These are phyloP conservation scores for Verasper variegatus DNA, from an alignment of 2,113 vertebrate genomes.

Conservation along the genomic window DNA sequence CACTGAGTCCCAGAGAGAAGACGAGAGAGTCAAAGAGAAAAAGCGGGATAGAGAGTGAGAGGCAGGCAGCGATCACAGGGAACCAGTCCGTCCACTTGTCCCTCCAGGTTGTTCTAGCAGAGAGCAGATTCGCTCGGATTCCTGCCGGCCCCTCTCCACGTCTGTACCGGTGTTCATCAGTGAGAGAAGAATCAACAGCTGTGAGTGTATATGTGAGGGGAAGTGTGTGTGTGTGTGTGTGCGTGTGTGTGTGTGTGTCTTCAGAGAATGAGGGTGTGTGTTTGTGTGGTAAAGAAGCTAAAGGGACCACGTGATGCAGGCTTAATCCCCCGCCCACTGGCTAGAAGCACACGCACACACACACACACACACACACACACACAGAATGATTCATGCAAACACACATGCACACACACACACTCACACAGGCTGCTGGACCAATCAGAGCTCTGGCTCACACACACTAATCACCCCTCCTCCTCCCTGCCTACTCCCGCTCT, in stretches of 20 bases:
- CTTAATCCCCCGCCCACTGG: constrained; percentile 78
- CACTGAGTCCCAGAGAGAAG: constrained; percentile 38
- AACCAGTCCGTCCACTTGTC: constrained; percentile 53
- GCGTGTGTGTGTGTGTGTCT: constrained; percentile 39
- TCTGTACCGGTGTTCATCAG: constrained; percentile 28
- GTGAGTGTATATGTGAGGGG: constrained; percentile 7
- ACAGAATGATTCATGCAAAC: constrained; percentile 26
- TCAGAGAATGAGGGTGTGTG: constrained; percentile 60
- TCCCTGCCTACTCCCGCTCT: constrained; percentile 33
- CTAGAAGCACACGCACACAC: constrained; percentile 29
- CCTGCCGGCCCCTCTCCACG: constrained; percentile 34
- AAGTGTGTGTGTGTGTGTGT: constrained; percentile 36
- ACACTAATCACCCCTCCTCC: constrained; percentile 61
- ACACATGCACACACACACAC: constrained; percentile 46
- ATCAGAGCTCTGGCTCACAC: constrained; percentile 57
- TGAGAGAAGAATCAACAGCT: constrained; percentile 31
- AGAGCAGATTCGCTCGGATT: constrained; percentile 43
- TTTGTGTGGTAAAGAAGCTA: constrained; percentile 79
- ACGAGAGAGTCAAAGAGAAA: constrained; percentile 3
- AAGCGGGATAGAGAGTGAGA: constrained; percentile 13
- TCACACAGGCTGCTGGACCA: constrained; percentile 48
- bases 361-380: constrained; percentile 26
- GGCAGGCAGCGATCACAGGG: constrained; percentile 25
- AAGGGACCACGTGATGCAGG: constrained; percentile 74
- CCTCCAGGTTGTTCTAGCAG: constrained; percentile 40